Evolutionary conservation across 2,888 invertebrate species (phyloP).

Genomic region (Leucoma salicis): DNA sequence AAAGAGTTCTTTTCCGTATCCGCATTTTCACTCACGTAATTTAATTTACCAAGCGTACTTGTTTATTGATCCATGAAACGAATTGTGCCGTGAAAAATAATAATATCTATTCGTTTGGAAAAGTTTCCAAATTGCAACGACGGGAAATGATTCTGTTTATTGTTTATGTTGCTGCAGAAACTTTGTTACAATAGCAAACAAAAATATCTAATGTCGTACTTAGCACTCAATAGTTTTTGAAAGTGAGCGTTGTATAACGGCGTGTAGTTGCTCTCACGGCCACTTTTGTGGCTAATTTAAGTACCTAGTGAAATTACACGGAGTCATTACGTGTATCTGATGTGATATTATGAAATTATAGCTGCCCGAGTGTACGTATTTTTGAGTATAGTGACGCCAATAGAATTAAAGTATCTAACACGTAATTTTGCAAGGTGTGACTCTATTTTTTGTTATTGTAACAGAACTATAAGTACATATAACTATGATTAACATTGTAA

Average conservation of each 20-base stretch:
- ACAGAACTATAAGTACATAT: too few relatives aligned
- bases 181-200: constrained; percentile 24
- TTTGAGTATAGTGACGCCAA: constrained; percentile 62
- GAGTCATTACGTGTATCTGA: constrained; percentile 24
- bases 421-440: constrained; percentile 41
- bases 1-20: constrained; percentile 12
- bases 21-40: constrained; percentile 36
- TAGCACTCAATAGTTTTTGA: constrained; percentile 45
- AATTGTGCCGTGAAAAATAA: constrained; percentile 13
- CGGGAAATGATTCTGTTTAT: constrained; percentile 46
- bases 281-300: constrained; percentile 46
- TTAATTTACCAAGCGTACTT: constrained; percentile 38
- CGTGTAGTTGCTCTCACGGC: constrained; percentile 37
- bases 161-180: constrained; percentile 33
- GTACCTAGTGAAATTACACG: constrained; percentile 36
- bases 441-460: constrained; percentile 47
- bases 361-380: constrained; percentile 41
- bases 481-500: too few relatives aligned
- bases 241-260: constrained; percentile 46
- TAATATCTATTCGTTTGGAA: constrained; percentile 36
- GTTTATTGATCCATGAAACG: constrained; percentile 46
- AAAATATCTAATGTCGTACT: constrained; percentile 25
- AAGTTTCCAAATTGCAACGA: constrained; percentile 48
- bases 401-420: constrained; percentile 52
- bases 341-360: constrained; percentile 48